phyloP scores from a whole-genome alignment of 2,113 vertebrate species.

The Silurus glanis region DNA sequence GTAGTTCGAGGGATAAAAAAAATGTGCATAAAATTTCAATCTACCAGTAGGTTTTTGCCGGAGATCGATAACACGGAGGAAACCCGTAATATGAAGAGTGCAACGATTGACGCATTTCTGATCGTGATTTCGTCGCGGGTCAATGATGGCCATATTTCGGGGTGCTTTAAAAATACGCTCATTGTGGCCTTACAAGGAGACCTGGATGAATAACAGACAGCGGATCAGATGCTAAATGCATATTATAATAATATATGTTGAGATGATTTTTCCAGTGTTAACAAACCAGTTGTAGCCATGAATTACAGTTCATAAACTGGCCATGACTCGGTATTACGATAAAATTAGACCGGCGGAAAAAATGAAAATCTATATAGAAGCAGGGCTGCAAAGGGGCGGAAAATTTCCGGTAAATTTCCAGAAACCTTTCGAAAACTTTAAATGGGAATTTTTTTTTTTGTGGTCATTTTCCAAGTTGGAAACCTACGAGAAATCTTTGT shows the following conservation, averaged over 20 bases:
- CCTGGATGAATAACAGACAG: background rate
- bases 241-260: background rate
- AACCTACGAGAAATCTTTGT: too few species aligned
- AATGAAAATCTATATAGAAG: background rate
- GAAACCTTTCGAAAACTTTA: too few species aligned
- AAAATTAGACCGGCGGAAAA: background rate
- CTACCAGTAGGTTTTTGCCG: too few species aligned
- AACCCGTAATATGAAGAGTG: background rate
- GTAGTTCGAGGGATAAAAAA: too few species aligned
- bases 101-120: background rate
- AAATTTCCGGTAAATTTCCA: too few species aligned
- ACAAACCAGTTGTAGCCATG: background rate
- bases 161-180: background rate
- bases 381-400: too few species aligned
- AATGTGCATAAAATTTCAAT: too few species aligned
- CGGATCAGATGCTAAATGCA: background rate
- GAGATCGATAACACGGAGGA: background rate
- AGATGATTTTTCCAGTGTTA: background rate
- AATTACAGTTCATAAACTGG: background rate
- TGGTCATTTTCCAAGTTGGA: too few species aligned
- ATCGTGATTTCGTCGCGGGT: background rate
- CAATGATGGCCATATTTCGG: background rate
- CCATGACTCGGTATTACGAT: background rate
- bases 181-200: constrained; percentile 11
- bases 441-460: too few species aligned